Percentiles rank a stretch among this genome's conserved stretches.
phyloP scores from a whole-genome alignment of 2,113 vertebrate species.

The Odontesthes bonariensis region DNA sequence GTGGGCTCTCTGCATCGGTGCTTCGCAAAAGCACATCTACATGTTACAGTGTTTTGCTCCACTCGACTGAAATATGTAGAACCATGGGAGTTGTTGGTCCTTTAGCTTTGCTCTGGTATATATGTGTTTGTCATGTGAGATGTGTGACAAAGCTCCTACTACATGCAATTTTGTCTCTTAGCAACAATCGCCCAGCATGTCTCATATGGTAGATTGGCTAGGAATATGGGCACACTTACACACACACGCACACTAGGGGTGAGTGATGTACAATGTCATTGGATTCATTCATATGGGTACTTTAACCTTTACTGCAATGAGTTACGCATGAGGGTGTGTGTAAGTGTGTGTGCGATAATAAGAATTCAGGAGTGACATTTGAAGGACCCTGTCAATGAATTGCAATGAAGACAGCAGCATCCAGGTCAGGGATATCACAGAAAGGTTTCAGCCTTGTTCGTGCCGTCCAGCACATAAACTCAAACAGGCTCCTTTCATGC shows the following conservation, averaged over 20 bases:
- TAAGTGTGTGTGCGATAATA: conserved; percentile 25
- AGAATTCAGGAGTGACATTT: conserved; percentile 59
- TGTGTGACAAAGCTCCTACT: too few species aligned
- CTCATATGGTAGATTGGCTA: conserved; percentile 35
- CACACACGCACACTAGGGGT: conserved; percentile 16
- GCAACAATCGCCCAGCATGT: conserved; percentile 64
- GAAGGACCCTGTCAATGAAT: conserved; percentile 21
- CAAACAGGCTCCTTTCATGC: conserved; percentile 24
- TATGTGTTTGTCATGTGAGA: too few species aligned
- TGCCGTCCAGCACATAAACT: conserved; percentile 12
- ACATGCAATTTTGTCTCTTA: conserved; percentile 59
- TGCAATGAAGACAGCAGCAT: conserved; percentile 8
- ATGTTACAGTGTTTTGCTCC: too few species aligned
- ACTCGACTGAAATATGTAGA: too few species aligned
- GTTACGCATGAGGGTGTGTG: conserved; percentile 30
- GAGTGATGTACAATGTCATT: conserved; percentile 55
- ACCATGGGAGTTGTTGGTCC: too few species aligned
- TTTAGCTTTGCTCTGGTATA: too few species aligned
- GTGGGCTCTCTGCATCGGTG: too few species aligned
- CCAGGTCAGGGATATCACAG: conserved; percentile 16
- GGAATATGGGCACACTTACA: conserved; percentile 7
- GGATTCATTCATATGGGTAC: conserved; percentile 51
- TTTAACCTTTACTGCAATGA: conserved; percentile 67
- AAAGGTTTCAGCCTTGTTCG: conserved; percentile 18
- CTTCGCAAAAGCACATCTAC: too few species aligned